phyloP scores from a whole-genome alignment of 2,797 vertebrate species.

The Pempheris klunzingeri region DNA sequence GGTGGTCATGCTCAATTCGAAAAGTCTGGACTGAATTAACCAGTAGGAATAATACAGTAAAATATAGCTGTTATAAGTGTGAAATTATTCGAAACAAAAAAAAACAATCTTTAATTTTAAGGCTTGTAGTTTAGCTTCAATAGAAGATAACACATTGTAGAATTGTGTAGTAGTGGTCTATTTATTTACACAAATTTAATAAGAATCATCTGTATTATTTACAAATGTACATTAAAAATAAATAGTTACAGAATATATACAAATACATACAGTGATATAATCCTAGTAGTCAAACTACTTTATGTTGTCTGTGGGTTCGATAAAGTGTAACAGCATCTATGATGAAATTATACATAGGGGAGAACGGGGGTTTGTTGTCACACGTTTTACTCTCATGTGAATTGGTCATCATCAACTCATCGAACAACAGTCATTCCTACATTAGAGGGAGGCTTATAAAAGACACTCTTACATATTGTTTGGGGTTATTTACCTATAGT shows the following conservation, averaged over 20 bases:
- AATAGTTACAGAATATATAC: slow-evolving; percentile 68
- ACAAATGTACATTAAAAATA: slow-evolving; percentile 76
- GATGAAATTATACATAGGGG: too few species aligned
- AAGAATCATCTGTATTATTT: slow-evolving; percentile 66
- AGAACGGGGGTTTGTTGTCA: too few species aligned
- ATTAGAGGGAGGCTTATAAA: too few species aligned
- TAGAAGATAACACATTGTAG: neutral
- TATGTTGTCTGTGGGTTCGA: slow-evolving; percentile 4
- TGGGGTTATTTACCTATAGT: too few species aligned
- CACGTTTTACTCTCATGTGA: too few species aligned
- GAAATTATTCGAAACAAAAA: neutral
- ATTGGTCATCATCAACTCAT: too few species aligned
- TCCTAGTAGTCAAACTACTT: slow-evolving; percentile 22
- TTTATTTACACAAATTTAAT: slow-evolving; percentile 63
- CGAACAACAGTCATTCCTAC: too few species aligned
- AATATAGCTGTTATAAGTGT: neutral
- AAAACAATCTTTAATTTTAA: neutral
- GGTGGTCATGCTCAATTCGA: neutral
- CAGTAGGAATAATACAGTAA: too few species aligned
- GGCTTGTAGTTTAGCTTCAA: neutral
- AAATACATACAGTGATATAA: slow-evolving; percentile 57
- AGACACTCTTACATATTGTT: too few species aligned
- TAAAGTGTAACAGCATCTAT: neutral
- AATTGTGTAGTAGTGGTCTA: slow-evolving; percentile 37
- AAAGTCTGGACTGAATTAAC: neutral